Conservation (phyloP, 2,888 invertebrate genomes). For the Tinea pellionella region DNA sequence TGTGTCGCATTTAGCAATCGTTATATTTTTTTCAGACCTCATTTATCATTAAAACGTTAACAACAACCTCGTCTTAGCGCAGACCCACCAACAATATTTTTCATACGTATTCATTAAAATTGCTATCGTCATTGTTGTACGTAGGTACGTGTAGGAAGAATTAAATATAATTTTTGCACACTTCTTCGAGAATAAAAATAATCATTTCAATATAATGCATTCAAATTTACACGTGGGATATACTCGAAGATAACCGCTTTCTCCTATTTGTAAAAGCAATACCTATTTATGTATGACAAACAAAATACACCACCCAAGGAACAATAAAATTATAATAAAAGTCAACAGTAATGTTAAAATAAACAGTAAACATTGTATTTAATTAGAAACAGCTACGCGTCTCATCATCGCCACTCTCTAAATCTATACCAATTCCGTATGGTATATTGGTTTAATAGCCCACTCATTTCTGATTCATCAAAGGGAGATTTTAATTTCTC, state of each 20-base stretch:
- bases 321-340: not conserved
- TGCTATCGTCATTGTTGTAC: slow-evolving; percentile 17
- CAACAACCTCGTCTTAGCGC: slow-evolving; percentile 31
- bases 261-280: too few species aligned
- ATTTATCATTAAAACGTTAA: slow-evolving; percentile 53
- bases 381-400: not conserved
- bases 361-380: not conserved
- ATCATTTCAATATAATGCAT: not conserved
- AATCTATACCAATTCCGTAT: not conserved
- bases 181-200: not conserved
- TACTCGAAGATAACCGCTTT: too few species aligned
- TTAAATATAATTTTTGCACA: not conserved
- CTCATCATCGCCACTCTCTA: not conserved
- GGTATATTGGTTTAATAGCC: not conserved
- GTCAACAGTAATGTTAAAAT: not conserved
- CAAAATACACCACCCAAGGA: not conserved
- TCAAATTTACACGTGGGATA: too few species aligned
- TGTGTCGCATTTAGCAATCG: slow-evolving; percentile 50
- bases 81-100: not conserved
- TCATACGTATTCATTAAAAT: slow-evolving; percentile 15
- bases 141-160: slow-evolving; percentile 14
- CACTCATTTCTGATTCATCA: slow-evolving; percentile 28
- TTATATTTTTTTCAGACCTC: slow-evolving; percentile 48
- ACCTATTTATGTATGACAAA: too few species aligned
- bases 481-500: slow-evolving; percentile 36